phyloP scores from a whole-genome alignment of 2,113 vertebrate genomes.

The Anguilla japonica region DNA sequence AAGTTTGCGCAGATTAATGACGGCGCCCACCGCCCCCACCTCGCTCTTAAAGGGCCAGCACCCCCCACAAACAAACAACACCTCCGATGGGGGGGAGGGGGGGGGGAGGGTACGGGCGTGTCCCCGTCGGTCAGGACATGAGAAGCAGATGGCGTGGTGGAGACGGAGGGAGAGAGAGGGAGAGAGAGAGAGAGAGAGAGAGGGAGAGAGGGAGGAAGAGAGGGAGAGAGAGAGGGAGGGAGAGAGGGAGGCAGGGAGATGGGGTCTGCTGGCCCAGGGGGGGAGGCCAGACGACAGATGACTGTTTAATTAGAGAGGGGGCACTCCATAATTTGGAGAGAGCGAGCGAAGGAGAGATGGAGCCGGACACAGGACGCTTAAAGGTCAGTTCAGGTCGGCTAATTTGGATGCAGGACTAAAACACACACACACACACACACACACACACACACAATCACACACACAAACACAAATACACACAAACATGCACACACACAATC shows the following conservation, averaged over 20 bases:
- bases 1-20: constrained; percentile 84
- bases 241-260: neutral
- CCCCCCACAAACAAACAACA: constrained; percentile 58
- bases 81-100: constrained; percentile 27
- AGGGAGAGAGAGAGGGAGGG: neutral
- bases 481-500: neutral
- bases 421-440: no score
- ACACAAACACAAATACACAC: neutral
- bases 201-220: neutral
- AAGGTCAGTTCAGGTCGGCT: constrained; percentile 42
- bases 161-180: constrained; percentile 5
- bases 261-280: neutral
- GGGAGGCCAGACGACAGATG: constrained; percentile 49
- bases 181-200: no score
- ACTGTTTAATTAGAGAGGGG: constrained; percentile 65
- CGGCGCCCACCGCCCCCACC: constrained; percentile 71
- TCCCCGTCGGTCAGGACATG: neutral
- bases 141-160: constrained; percentile 2
- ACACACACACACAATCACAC: neutral
- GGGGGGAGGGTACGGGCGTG: constrained; percentile 16
- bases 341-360: constrained; percentile 29
- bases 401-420: constrained; percentile 35
- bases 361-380: constrained; percentile 42
- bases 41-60: constrained; percentile 72
- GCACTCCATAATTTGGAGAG: constrained; percentile 52